Conservation (phyloP, 2,113 vertebrate genomes). For the Falco punctatus region DNA sequence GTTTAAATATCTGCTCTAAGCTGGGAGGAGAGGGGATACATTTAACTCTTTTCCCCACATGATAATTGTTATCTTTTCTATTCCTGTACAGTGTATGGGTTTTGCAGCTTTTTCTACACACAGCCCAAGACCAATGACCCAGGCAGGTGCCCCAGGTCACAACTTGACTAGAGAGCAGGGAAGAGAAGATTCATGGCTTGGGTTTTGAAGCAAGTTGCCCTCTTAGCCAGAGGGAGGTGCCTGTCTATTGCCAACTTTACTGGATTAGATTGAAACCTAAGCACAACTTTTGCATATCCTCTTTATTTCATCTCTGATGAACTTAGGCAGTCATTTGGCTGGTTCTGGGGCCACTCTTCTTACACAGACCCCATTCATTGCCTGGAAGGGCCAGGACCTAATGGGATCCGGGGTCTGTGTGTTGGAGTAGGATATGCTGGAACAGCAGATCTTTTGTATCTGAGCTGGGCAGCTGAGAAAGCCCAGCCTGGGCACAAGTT, state of each 20-base stretch:
- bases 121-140: not conserved
- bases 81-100: not conserved
- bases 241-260: not conserved
- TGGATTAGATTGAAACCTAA: not conserved
- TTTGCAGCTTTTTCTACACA: fast-evolving
- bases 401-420: fast-evolving
- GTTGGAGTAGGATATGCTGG: not conserved
- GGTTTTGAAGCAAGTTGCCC: not conserved
- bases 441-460: not conserved
- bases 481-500: not conserved
- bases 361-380: not conserved
- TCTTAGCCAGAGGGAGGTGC: not conserved
- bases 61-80: not conserved
- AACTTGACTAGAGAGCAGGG: not conserved
- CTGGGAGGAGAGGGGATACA: not conserved
- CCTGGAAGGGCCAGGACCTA: not conserved
- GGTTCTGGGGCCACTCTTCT: not conserved
- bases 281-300: not conserved
- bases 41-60: not conserved
- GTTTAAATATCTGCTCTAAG: not conserved
- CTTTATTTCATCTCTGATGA: not conserved
- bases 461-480: not conserved
- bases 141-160: not conserved
- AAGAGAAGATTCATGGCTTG: not conserved
- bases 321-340: not conserved